Evolutionary conservation across 2,888 invertebrate genomes (phyloP).

Genomic region (Tenthredo notha): DNA sequence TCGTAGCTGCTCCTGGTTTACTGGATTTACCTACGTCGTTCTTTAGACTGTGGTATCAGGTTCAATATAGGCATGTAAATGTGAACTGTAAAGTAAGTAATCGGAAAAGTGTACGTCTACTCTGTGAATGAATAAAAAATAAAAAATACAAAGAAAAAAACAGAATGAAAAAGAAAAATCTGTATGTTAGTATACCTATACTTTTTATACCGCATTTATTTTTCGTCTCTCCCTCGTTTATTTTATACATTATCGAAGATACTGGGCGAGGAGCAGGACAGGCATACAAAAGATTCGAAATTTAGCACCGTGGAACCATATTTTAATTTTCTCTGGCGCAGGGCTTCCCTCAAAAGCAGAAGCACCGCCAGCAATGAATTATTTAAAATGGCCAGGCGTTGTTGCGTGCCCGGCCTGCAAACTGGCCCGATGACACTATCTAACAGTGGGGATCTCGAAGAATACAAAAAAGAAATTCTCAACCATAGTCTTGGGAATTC

Average conservation of each 20-base stretch:
- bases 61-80: not conserved
- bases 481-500: slow-evolving; percentile 51
- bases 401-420: slow-evolving; percentile 62
- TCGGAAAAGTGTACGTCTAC: not conserved
- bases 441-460: slow-evolving; percentile 41
- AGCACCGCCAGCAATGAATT: slow-evolving; percentile 62
- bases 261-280: slow-evolving; percentile 46
- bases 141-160: not conserved
- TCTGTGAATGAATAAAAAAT: not conserved
- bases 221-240: not conserved
- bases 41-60: not conserved
- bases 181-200: not conserved
- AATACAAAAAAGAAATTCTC: slow-evolving; percentile 5
- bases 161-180: not conserved
- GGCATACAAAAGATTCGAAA: slow-evolving; percentile 58
- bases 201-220: not conserved
- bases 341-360: slow-evolving; percentile 44
- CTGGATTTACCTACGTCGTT: not conserved
- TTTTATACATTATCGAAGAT: slow-evolving; percentile 22
- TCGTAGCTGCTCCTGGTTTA: slow-evolving; percentile 14
- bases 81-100: no score
- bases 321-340: slow-evolving; percentile 59
- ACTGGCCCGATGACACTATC: slow-evolving; percentile 59
- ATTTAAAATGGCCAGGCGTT: slow-evolving; percentile 62
- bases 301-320: slow-evolving; percentile 49